Base-by-base conservation (phyloP, 1,140 invertebrate genomes). In the Leptopilina boulardi region DNA sequence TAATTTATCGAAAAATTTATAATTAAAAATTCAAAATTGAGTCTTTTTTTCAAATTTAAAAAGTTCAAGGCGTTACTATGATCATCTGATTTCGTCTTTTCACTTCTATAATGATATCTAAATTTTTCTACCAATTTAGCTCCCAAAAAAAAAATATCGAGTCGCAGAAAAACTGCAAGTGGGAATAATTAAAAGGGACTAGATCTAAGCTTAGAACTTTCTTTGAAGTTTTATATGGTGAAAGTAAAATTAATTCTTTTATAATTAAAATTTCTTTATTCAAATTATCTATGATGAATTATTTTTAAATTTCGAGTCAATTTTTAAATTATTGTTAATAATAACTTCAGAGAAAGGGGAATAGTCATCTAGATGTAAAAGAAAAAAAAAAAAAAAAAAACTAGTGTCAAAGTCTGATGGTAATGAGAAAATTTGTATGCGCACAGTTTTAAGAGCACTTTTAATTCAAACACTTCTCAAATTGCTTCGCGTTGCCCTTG, bases 41-140 rank as follows among this genome's bases (percentile, higher is more conserved):
- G 26, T 3, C 26, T 30, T 30, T 30, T n/a, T 30, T 2, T 30
- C 26, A 30, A 30, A 51, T 51, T 51, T 51, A 18, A 47, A 5
- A 47, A n/a, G n/a, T 18, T 51, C n/a, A 8, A 4, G 23, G 13
- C 26, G 26, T 34, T 34, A 23, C 59, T 30, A 4, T 66, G 26
- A 66, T 26, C 23, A 66, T 2, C 59, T 66, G 59, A 66, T 66
- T 66, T 66, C 11, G 59, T n/a, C 23, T 66, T 66, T 66, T n/a
- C 26, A 30, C 26, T 66, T 66, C 59, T 66, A 59, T 59, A 21
- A 11, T 8, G n/a, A 34, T 66, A 66, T 66, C 59, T 26, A 66
- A 66, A 66, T 66, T 66, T 66, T 66, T 66, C 59, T 66, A 66
- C 59, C 10, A 66, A 66, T 51, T 51, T 66, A 66, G 59, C 59